Conservation (phyloP, 2,888 invertebrate genomes). For the Catocala fraxini region DNA sequence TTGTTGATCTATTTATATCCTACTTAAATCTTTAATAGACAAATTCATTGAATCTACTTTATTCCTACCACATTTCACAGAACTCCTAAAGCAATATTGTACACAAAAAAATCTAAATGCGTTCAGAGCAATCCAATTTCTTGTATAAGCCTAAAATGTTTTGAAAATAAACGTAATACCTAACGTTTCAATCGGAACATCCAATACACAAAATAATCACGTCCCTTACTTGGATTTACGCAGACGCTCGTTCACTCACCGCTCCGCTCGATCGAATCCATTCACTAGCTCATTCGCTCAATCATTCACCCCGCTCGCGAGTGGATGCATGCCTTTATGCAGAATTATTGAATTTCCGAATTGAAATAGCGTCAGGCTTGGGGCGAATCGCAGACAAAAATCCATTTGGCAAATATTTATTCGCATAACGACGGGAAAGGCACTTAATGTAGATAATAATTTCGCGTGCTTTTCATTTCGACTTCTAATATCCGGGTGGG, state of each 20-base stretch:
- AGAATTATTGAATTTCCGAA: slow-evolving; percentile 78
- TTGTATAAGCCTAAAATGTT: slow-evolving; percentile 55
- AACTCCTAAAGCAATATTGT: slow-evolving; percentile 41
- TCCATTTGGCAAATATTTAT: slow-evolving; percentile 70
- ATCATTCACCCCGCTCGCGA: slow-evolving; percentile 69
- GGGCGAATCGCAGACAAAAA: slow-evolving; percentile 61
- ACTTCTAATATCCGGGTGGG: slow-evolving; percentile 25
- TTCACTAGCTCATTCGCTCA: slow-evolving; percentile 72
- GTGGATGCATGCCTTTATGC: slow-evolving; percentile 77
- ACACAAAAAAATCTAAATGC: slow-evolving; percentile 51
- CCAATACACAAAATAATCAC: slow-evolving; percentile 72
- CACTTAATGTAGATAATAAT: slow-evolving; percentile 50
- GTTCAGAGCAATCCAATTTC: slow-evolving; percentile 54
- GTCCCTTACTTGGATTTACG: slow-evolving; percentile 61
- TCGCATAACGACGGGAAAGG: slow-evolving; percentile 46
- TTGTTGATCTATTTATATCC: too few species aligned
- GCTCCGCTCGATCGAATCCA: slow-evolving; percentile 64
- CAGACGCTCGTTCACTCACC: slow-evolving; percentile 58
- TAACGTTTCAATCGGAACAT: slow-evolving; percentile 59
- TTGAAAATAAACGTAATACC: slow-evolving; percentile 61
- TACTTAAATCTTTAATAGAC: neutral
- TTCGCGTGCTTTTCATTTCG: slow-evolving; percentile 35
- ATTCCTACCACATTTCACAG: slow-evolving; percentile 25
- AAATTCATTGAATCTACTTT: slow-evolving; percentile 25
- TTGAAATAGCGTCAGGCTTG: slow-evolving; percentile 61